Base-by-base conservation (phyloP, 2,888 invertebrate species). In the Cyclophora albipunctata region DNA sequence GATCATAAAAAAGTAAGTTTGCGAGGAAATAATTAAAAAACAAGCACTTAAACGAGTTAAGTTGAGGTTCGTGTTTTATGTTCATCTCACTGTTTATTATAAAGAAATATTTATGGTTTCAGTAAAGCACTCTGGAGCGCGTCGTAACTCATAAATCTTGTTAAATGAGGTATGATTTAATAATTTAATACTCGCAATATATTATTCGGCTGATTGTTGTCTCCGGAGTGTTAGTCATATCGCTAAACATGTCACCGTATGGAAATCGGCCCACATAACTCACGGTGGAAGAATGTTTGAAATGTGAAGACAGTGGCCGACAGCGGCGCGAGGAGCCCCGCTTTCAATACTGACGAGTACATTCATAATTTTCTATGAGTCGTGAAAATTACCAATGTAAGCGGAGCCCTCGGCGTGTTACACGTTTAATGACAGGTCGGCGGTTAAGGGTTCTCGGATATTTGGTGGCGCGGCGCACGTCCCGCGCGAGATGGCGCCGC, bases 331-430 rank as follows among this genome's bases (percentile, higher is more conserved):
- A 70, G 74, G 67, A 70, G 74, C 68, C 62, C 67, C 69, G 67
- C 76, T 79, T 81, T 69, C 68, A 71, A 80, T 76, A 72, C 65
- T 64, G 67, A 73, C 62, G 64, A 64, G 67, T 64, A 79, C 73
- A 77, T 81, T 81, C 78, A 83, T 81, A 81, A 83, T 84, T 83
- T 81, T 83, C 79, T 83, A 73, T 84, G 73, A 83, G 82, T 82
- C 82, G 84, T 64, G 75, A 75, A 76, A 75, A 78, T 61, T 57
- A 66, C 84, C 80, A 79, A 37, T 58, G 42, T 70, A 71, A 35
- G 34, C 40, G 61, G 82, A 78, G 58, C 81, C 54, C 57, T 59
- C 51, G 64, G 64, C 57, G 60, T 71, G 65, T 20, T 20, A 20
- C 20, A 20, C 20, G 20, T 63, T 54, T 57, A 55, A 52, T 57